Base-by-base conservation (phyloP, 2,113 vertebrate species). In the Bettongia penicillata region DNA sequence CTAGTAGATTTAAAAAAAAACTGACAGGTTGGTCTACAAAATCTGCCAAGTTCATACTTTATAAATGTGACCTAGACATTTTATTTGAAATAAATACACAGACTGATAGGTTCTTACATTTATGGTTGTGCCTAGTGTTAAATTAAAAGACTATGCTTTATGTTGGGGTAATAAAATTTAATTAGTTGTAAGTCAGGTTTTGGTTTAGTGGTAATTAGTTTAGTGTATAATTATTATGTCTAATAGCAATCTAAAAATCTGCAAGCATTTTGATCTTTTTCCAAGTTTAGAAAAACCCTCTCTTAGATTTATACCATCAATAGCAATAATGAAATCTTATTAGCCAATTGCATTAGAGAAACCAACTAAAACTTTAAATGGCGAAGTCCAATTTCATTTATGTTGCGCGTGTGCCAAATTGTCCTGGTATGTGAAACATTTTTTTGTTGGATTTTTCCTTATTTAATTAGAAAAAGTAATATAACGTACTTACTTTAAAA, bases 131-230 rank as follows among this genome's bases (percentile, higher is more conserved):
- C 94, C 97, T 97, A 97, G 89, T 97, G 95, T 98, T 98, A 98
- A 98, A 97, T 98, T 98, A 96, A 94, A 98, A 98, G 95, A 94
- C 97, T 98, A 19, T 98, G 94, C 92, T 98, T 98, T 98, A 94
- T 98, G 97, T 98, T 98, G 97, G 94, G 97, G 97, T 97, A 98
- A 97, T 98, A 98, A 98, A 98, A 98, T 97, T 97, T 98, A 98
- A 99, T 99, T 98, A 98, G 98, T 98, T 98, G 19, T 96, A 98
- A 98, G 97, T 98, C 97, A 98, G 97, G 97, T 98, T 99, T 98
- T 98, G 96, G 98, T 97, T 98, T 98, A 98, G 97, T 97, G 97
- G 98, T 98, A 98, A 99, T 99, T 99, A 98, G 98, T 98, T 99
- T 98, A 98, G 98, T 97, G 94, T 98, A 97, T 98, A 98, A 98